phyloP scores from a whole-genome alignment of 2,888 invertebrate species.

The Eustalomyia histrio region DNA sequence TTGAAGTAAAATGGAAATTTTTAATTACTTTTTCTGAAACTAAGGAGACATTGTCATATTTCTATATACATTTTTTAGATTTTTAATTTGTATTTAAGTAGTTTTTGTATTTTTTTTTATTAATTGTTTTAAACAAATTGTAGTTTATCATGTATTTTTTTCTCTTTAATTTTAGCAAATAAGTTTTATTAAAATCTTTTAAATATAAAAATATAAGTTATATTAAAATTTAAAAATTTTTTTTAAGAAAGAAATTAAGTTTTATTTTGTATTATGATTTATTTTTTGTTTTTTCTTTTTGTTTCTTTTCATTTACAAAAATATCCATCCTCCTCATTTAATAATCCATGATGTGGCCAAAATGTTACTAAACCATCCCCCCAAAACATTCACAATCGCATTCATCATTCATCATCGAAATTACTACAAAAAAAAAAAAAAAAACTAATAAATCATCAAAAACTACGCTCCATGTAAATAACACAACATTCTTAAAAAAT shows the following conservation, averaged over 20 bases:
- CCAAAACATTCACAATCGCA: constrained; percentile 18
- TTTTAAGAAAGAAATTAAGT: not conserved
- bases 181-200: too few relatives aligned
- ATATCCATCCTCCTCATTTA: constrained; percentile 55
- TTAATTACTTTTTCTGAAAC: not conserved
- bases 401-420: constrained; percentile 5
- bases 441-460: too few relatives aligned
- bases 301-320: constrained; percentile 70
- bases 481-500: not conserved
- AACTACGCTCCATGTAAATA: not conserved
- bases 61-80: not conserved
- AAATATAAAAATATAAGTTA: not conserved
- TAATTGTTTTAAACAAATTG: not conserved
- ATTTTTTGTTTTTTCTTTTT: constrained; percentile 70
- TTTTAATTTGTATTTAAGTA: not conserved
- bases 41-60: not conserved
- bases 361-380: constrained; percentile 36
- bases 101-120: not conserved
- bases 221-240: not conserved
- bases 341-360: constrained; percentile 35
- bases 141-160: not conserved
- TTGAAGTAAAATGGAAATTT: not conserved
- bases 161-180: not conserved
- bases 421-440: constrained; percentile 6
- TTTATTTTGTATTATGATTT: constrained; percentile 64